A percentile compares a stretch with the other conserved stretches of the same genome.
These are phyloP conservation scores for Zaprionus ghesquierei DNA, from an alignment of 1,140 invertebrate species.

Conservation along the genomic window DNA sequence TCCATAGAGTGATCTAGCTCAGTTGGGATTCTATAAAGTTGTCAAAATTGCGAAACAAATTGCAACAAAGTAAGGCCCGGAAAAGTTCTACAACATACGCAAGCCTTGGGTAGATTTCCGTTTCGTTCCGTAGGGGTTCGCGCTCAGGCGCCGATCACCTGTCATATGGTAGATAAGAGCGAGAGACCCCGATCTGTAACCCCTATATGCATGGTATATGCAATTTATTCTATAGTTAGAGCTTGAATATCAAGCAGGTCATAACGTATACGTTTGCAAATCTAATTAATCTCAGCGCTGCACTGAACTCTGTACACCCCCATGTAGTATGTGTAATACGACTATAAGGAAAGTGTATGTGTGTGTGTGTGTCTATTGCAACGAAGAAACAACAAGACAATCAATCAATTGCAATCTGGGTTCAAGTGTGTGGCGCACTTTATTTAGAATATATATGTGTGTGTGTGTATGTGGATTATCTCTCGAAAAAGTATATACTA, in stretches of 20 bases:
- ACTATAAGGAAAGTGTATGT: not conserved
- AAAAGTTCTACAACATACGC: not conserved
- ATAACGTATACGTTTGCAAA: not conserved
- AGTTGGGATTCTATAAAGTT: not conserved
- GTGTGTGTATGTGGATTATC: conserved; percentile 14
- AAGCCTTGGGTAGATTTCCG: not conserved
- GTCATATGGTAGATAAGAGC: conserved; percentile 2
- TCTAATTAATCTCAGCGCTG: conserved; percentile 11
- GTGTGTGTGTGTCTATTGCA: not conserved
- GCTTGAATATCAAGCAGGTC: not conserved
- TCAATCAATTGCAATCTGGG: conserved; percentile 49
- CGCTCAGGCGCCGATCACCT: conserved; percentile 8
- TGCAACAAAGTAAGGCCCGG: not conserved
- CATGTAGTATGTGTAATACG: not conserved
- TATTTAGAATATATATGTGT: conserved; percentile 37
- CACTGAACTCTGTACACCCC: conserved; percentile 40
- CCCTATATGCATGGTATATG: conserved; percentile 1
- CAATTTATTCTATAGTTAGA: not conserved
- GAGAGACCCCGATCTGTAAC: conserved; percentile 6
- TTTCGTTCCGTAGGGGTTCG: not conserved
- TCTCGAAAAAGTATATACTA: not conserved
- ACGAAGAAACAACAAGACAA: conserved; percentile 32
- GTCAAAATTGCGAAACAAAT: not conserved
- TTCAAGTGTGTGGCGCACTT: conserved; percentile 42
- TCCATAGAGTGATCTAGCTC: not conserved